Base-by-base conservation (phyloP, 2,888 invertebrate species). In the Cataglyphis cursor region DNA sequence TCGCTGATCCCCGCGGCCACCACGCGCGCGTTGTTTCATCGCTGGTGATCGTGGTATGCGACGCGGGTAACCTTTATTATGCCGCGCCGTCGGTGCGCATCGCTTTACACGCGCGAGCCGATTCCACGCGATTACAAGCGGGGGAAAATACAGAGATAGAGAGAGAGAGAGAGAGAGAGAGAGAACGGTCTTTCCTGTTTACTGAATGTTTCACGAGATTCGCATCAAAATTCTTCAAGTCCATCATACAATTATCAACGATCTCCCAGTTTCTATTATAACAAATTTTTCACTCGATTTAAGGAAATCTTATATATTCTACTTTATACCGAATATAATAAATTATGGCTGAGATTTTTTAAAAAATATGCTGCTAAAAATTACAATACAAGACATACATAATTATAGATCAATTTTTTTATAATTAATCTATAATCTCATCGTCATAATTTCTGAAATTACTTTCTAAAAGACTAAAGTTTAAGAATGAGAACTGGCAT, bases 61-160 rank as follows among this genome's bases (percentile, higher is more conserved):
- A 85, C 88, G 76, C 48, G 86, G 87, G 85, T 89, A 87, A 85
- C 91, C 89, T 90, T 89, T 90, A 90, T 90, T 88, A 88, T 82
- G 75, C 82, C 70, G 73, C 61, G 61, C 44, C 62, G 41, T 65
- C 64, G 41, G 38, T 35, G 38, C 66, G 41, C 72, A 59, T 72
- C 57, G 78, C 65, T 65, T 78, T 82, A 74, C 48, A 15, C 78
- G 64, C 57, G 76, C 66, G 57, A 74, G 75, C 10, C 62, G 74
- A 62, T 81, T 75, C n/a, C 62, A 28, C 38, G 62, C 51, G 78
- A 78, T 68, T 78, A 57, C 38, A 76, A 28, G 62, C 18, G 38
- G 10, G n/a, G 51, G 51, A 59, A 57, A 41, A 35, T 44, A 41
- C 15, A 3, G 31, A 41, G 41, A 3, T 12, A 70, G 48, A 48